phyloP scores from a whole-genome alignment of 2,888 invertebrate species.

The Villa cingulata region DNA sequence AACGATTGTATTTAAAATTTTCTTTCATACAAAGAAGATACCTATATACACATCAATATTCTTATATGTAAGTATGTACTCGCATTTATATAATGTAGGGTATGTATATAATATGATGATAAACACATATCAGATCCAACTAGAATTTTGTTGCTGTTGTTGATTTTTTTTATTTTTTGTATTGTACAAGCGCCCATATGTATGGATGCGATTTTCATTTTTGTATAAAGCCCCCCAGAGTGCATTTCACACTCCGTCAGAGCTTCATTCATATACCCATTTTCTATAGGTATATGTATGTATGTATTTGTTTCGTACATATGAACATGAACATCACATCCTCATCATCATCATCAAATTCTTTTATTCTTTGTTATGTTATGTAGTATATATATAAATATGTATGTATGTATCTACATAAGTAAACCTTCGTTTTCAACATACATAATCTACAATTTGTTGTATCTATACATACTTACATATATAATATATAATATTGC shows the following conservation, averaged over 20 bases:
- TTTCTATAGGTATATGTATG: too few relatives aligned
- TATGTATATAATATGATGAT: too few relatives aligned
- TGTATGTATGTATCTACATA: slow-evolving; percentile 27
- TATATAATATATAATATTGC: too few relatives aligned
- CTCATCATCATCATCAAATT: background rate
- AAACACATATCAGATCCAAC: too few relatives aligned
- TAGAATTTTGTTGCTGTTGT: background rate
- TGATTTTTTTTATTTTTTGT: background rate
- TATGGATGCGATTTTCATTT: slow-evolving; percentile 39
- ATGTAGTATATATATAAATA: slow-evolving; percentile 13
- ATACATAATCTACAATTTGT: background rate
- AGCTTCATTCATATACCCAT: background rate
- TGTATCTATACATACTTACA: background rate
- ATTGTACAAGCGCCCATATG: slow-evolving; percentile 34
- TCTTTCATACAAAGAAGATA: too few relatives aligned
- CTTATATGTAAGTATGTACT: too few relatives aligned
- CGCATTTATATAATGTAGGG: too few relatives aligned
- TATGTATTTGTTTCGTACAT: too few relatives aligned
- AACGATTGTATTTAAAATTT: too few relatives aligned
- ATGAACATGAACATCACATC: background rate
- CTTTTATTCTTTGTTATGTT: background rate
- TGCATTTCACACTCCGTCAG: slow-evolving; percentile 37
- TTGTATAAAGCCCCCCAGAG: slow-evolving; percentile 38
- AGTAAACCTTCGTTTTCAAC: background rate
- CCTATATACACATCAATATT: too few relatives aligned